These are phyloP conservation scores for Gulo gulo DNA, from an alignment of 2,113 vertebrate species.

Conservation along the genomic window DNA sequence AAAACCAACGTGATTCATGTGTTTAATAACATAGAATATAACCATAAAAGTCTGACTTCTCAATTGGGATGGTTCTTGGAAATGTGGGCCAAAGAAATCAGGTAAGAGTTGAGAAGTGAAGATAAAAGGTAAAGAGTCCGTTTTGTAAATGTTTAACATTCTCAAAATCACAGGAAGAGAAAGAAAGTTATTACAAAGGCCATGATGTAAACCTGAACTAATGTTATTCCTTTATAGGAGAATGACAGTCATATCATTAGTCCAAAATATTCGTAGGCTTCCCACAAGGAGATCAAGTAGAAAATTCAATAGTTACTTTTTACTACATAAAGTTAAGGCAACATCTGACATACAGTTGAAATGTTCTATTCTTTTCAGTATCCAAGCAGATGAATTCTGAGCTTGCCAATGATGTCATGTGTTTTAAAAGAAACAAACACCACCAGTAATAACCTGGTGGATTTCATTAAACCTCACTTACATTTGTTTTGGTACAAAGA, in stretches of 20 bases:
- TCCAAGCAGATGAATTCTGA: neutral
- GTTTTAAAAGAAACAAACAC: neutral
- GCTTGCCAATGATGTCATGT: neutral
- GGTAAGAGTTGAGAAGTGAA: slow-evolving; percentile 38
- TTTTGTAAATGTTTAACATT: slow-evolving; percentile 39
- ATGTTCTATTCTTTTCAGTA: slow-evolving; percentile 47
- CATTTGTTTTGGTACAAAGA: neutral
- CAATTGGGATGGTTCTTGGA: slow-evolving; percentile 14
- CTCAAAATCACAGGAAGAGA: slow-evolving; percentile 37
- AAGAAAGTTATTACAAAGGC: neutral
- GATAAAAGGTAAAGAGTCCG: neutral
- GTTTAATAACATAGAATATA: slow-evolving; percentile 68
- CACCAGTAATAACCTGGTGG: neutral
- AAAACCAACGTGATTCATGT: slow-evolving; percentile 41
- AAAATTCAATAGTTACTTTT: slow-evolving; percentile 32
- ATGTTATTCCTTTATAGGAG: neutral
- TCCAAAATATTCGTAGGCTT: slow-evolving; percentile 34
- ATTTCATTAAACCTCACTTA: neutral
- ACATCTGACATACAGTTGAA: neutral
- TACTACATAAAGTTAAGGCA: slow-evolving; percentile 56
- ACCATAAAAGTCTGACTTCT: slow-evolving; percentile 34
- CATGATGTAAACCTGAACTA: slow-evolving; percentile 41
- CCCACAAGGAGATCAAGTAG: slow-evolving; percentile 63
- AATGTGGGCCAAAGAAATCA: slow-evolving; percentile 32
- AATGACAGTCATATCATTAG: neutral